Evolutionary conservation across 2,888 invertebrate species (phyloP).

Genomic region (Autographa gamma): DNA sequence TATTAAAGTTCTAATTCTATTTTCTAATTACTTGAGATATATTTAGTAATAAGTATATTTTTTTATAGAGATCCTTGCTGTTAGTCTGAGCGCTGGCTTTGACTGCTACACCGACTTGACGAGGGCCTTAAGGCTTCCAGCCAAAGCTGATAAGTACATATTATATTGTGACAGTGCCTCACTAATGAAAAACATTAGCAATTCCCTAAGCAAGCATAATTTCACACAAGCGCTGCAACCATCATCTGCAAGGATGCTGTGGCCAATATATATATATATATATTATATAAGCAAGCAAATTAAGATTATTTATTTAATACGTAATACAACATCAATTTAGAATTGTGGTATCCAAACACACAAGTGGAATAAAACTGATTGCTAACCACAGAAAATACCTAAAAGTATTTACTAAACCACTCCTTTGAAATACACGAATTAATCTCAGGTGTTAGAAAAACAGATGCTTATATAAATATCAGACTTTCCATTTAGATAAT

Average conservation of each 20-base stretch:
- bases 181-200: background rate
- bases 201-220: background rate
- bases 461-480: slow-evolving; percentile 19
- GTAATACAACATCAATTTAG: slow-evolving; percentile 25
- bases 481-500: slow-evolving; percentile 9
- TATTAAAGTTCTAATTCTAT: background rate
- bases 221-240: no score
- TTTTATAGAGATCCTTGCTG: background rate
- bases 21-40: background rate
- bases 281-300: background rate
- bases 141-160: background rate
- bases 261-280: no score
- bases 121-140: no score
- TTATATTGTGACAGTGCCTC: background rate
- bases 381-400: slow-evolving; percentile 24
- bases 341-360: slow-evolving; percentile 4
- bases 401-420: slow-evolving; percentile 14
- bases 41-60: background rate
- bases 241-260: no score
- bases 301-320: slow-evolving; percentile 23
- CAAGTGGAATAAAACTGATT: slow-evolving; percentile 30
- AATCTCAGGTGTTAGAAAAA: slow-evolving; percentile 26
- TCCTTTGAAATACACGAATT: slow-evolving; percentile 25
- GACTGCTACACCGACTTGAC: no score
- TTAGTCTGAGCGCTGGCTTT: no score